Evolutionary conservation across 2,113 vertebrate genomes (phyloP).

Genomic region (Egretta garzetta): DNA sequence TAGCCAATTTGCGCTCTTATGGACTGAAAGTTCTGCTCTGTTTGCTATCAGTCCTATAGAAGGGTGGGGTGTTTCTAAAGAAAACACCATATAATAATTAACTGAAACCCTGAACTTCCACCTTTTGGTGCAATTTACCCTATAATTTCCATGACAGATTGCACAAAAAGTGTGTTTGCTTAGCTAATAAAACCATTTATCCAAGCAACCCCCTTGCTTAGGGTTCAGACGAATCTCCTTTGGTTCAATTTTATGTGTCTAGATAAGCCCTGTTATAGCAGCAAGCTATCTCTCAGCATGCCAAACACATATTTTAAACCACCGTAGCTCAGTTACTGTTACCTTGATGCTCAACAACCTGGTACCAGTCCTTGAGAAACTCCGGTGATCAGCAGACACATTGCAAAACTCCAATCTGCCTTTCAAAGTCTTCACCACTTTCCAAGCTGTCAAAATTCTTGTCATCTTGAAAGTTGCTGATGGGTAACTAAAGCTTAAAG

Average conservation of each 20-base stretch:
- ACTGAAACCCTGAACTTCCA: constrained; percentile 5
- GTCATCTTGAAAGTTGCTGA: constrained; percentile 77
- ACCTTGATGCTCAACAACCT: constrained; percentile 85
- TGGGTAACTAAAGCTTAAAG: constrained; percentile 26
- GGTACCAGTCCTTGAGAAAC: constrained; percentile 70
- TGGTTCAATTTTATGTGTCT: background rate
- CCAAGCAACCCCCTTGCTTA: background rate
- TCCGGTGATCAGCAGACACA: constrained; percentile 46
- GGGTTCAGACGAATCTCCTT: background rate
- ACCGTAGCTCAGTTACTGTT: constrained; percentile 40
- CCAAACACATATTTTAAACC: background rate
- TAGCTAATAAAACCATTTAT: background rate
- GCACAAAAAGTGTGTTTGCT: constrained; percentile 29
- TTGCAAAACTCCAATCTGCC: constrained; percentile 70
- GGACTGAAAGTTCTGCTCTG: background rate
- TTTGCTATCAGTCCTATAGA: background rate
- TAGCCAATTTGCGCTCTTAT: background rate
- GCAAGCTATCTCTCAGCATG: background rate
- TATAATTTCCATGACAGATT: constrained; percentile 19
- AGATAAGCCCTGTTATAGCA: background rate
- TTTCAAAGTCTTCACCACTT: constrained; percentile 79
- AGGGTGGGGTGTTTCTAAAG: background rate
- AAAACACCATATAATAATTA: background rate
- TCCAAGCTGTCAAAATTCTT: constrained; percentile 84
- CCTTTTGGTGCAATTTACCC: background rate